Evolutionary conservation across 2,113 vertebrate genomes (phyloP).

Genomic region (Corythornis madagascariensis): DNA sequence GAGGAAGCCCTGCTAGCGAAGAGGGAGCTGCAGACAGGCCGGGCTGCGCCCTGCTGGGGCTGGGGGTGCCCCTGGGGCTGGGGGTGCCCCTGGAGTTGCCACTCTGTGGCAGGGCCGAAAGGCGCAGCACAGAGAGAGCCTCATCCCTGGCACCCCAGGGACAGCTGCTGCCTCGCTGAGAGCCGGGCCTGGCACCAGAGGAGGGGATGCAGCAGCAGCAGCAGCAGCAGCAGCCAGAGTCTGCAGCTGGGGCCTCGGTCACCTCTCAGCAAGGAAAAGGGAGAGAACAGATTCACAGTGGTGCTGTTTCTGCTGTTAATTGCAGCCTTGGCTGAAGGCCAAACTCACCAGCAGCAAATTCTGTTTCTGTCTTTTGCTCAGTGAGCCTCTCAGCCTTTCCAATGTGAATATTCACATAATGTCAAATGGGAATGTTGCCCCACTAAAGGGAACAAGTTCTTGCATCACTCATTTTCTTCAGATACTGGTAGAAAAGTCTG

Average conservation of each 20-base stretch:
- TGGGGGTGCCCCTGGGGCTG: neutral
- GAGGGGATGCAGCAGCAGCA: neutral
- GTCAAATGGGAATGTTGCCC: neutral
- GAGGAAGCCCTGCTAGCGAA: neutral
- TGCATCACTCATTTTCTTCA: neutral
- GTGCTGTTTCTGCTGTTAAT: neutral
- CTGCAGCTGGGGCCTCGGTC: neutral
- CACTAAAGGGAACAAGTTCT: neutral
- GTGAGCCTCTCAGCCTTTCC: slow-evolving; percentile 7
- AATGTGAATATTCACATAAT: neutral
- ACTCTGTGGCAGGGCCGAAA: neutral
- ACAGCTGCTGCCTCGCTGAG: neutral
- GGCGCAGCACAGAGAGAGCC: neutral
- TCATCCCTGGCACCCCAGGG: neutral
- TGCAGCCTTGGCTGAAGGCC: neutral
- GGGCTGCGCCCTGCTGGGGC: neutral
- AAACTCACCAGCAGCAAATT: neutral
- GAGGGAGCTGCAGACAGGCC: neutral
- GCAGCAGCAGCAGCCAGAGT: neutral
- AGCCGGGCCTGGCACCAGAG: neutral
- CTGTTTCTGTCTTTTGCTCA: neutral
- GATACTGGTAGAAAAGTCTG: neutral
- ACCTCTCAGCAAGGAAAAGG: neutral
- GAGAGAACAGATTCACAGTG: neutral
- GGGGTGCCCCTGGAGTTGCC: neutral